These are phyloP conservation scores for Agonopterix heracliana DNA, from an alignment of 2,888 invertebrate species.

Conservation along the genomic window DNA sequence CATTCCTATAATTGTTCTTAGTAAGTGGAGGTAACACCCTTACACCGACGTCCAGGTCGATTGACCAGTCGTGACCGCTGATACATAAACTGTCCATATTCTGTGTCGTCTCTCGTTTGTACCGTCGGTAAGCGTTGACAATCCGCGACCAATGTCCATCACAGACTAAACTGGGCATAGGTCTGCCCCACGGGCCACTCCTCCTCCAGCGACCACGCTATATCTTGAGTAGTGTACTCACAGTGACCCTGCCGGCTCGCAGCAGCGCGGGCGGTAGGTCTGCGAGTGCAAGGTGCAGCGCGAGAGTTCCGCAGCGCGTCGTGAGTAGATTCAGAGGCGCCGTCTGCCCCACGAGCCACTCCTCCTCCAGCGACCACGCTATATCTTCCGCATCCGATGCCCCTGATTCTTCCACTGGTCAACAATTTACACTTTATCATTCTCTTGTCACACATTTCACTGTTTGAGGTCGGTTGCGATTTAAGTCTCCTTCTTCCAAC, in stretches of 20 bases:
- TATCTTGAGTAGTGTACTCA: constrained; percentile 44
- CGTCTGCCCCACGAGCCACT: constrained; percentile 49
- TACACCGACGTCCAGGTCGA: too few species aligned
- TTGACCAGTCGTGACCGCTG: too few species aligned
- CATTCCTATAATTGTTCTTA: too few species aligned
- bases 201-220: constrained; percentile 47
- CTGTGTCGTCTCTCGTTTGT: too few species aligned
- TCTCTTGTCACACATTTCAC: too few species aligned
- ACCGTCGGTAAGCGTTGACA: too few species aligned
- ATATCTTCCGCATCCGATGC: constrained; percentile 56
- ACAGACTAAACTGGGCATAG: too few species aligned
- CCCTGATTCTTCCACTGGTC: constrained; percentile 58
- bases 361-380: constrained; percentile 50
- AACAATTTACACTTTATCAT: not conserved
- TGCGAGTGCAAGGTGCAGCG: constrained; percentile 41
- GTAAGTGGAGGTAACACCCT: too few species aligned
- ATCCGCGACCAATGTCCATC: too few species aligned
- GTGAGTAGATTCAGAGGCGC: constrained; percentile 48
- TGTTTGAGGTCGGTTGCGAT: too few species aligned
- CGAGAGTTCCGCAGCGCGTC: constrained; percentile 28
- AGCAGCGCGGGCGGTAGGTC: constrained; percentile 50
- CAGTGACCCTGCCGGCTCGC: constrained; percentile 49
- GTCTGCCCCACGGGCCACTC: constrained; percentile 51
- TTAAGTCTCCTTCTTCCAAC: too few species aligned
- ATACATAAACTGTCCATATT: too few species aligned